These are phyloP conservation scores for Plodia interpunctella DNA, from an alignment of 1,140 invertebrate genomes.

Conservation along the genomic window DNA sequence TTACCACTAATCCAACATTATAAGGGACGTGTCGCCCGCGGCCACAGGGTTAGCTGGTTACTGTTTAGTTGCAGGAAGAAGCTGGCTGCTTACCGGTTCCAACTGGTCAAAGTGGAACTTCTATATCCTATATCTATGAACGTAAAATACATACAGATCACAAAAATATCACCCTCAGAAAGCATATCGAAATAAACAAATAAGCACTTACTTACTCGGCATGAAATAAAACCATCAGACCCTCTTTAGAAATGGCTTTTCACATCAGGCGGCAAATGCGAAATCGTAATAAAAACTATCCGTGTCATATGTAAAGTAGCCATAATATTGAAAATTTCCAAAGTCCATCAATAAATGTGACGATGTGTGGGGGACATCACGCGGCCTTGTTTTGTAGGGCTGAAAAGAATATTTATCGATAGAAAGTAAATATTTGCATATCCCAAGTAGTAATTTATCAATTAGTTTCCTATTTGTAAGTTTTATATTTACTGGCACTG, in stretches of 20 bases:
- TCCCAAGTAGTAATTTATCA: too few relatives aligned
- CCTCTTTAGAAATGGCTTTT: conserved; percentile 30
- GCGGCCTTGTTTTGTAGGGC: conserved; percentile 37
- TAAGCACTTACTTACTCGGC: neutral
- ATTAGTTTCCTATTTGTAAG: too few relatives aligned
- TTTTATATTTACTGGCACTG: too few relatives aligned
- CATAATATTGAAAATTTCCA: conserved; percentile 76
- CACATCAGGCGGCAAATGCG: conserved; percentile 73
- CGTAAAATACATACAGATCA: too few relatives aligned
- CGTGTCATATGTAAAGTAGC: conserved; percentile 72
- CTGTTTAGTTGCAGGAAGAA: too few relatives aligned
- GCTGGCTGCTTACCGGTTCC: too few relatives aligned
- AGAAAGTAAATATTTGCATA: too few relatives aligned
- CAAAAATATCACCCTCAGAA: neutral
- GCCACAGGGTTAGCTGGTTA: too few relatives aligned
- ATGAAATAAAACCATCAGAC: conserved; percentile 4
- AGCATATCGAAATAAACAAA: neutral
- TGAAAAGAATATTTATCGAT: conserved; percentile 25
- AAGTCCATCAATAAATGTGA: conserved; percentile 75
- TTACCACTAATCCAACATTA: too few relatives aligned
- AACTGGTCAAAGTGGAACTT: too few relatives aligned
- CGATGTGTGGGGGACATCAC: conserved; percentile 56
- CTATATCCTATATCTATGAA: too few relatives aligned
- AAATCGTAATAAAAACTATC: conserved; percentile 74
- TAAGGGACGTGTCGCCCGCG: too few relatives aligned